Conservation (phyloP, 2,888 invertebrate species). For the Synergus japonicus region DNA sequence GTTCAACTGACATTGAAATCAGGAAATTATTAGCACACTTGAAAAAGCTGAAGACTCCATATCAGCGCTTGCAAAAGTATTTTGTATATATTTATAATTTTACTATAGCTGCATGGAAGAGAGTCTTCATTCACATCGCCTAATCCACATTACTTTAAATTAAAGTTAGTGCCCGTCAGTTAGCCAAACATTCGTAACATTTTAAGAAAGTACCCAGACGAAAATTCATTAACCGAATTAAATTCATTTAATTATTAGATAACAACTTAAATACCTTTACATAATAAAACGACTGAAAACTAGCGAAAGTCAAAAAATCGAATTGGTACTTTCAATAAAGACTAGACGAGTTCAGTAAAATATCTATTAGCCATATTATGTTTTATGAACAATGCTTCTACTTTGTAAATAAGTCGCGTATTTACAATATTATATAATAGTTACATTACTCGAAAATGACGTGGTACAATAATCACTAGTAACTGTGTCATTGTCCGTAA, state of each 20-base stretch:
- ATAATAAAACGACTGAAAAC: too few relatives aligned
- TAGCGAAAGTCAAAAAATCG: conserved; percentile 3
- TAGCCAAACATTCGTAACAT: not conserved
- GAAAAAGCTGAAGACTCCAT: not conserved
- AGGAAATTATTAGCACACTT: not conserved
- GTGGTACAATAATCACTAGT: conserved; percentile 59
- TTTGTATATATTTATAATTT: conserved; percentile 17
- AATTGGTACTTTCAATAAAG: conserved; percentile 18
- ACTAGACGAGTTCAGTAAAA: conserved; percentile 20
- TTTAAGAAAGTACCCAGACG: conserved; percentile 18
- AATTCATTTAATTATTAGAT: conserved; percentile 32
- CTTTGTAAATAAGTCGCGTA: conserved; percentile 49
- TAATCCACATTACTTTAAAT: conserved; percentile 21
- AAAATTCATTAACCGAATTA: not conserved
- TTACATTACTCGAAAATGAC: conserved; percentile 46
- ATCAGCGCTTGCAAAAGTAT: not conserved
- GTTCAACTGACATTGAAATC: not conserved
- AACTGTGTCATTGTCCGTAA: conserved; percentile 59
- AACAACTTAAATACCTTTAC: not conserved
- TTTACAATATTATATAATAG: conserved; percentile 41
- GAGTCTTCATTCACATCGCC: conserved; percentile 12
- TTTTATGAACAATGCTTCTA: conserved; percentile 45
- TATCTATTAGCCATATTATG: conserved; percentile 31
- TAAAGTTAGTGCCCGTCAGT: conserved; percentile 26
- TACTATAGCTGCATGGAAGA: conserved; percentile 2